These are phyloP conservation scores for Lepus europaeus DNA, from an alignment of 2,113 vertebrate species.

Conservation along the genomic window DNA sequence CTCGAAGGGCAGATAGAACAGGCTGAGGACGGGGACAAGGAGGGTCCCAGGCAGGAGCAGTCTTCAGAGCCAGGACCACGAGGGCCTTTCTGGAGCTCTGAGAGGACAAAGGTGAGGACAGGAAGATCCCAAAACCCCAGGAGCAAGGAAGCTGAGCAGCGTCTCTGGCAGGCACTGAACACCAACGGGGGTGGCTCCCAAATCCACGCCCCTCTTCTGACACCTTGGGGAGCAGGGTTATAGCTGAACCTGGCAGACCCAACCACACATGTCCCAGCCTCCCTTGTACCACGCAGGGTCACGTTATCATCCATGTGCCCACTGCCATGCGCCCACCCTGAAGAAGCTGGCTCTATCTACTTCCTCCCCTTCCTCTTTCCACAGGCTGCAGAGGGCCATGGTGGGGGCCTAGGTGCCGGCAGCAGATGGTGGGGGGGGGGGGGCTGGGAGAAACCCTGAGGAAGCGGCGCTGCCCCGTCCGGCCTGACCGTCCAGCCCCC, in stretches of 20 bases:
- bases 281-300: neutral
- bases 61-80: no score
- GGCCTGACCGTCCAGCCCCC: accelerated
- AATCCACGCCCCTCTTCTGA: no score
- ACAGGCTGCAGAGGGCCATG: neutral
- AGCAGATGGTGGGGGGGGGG: accelerated
- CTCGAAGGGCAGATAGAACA: neutral
- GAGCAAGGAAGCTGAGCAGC: neutral
- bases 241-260: neutral
- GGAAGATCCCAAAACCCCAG: neutral
- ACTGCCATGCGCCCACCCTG: neutral
- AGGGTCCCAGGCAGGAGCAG: neutral
- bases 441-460: neutral
- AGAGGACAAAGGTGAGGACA: neutral
- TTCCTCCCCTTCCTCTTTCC: neutral
- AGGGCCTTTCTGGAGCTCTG: no score
- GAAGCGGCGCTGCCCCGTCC: neutral
- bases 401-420: accelerated
- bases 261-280: neutral
- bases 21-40: neutral
- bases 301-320: no score
- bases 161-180: neutral
- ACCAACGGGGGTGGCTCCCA: neutral
- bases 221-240: accelerated
- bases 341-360: neutral